These are phyloP conservation scores for Calliopsis andreniformis DNA, from an alignment of 1,140 invertebrate genomes.

Conservation along the genomic window DNA sequence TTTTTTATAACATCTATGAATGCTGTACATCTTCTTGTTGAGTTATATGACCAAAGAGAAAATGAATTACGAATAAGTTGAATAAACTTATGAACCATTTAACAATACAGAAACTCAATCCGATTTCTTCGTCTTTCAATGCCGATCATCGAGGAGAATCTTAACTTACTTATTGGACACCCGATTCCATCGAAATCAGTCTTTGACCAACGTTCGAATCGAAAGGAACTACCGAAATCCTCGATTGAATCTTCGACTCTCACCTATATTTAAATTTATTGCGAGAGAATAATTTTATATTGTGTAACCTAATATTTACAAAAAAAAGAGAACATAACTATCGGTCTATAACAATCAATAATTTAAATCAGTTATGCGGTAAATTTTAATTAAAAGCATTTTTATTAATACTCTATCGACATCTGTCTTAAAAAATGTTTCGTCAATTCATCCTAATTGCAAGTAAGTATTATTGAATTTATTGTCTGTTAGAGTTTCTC, in stretches of 20 bases:
- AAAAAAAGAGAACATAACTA: no score
- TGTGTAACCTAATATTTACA: no score
- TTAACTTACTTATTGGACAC: slow-evolving; percentile 12
- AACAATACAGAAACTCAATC: slow-evolving; percentile 2
- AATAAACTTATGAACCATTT: not conserved
- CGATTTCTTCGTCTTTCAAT: slow-evolving; percentile 16
- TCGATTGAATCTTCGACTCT: not conserved
- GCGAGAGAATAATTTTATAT: no score
- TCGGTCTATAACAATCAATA: not conserved
- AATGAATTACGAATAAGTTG: no score
- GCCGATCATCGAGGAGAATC: slow-evolving; percentile 14
- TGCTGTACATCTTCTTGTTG: no score
- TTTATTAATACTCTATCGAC: not conserved
- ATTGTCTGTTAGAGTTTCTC: no score
- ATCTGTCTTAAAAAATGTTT: not conserved
- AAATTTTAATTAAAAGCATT: not conserved
- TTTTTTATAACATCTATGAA: no score
- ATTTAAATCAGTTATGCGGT: not conserved
- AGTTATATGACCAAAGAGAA: no score
- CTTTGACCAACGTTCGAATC: slow-evolving; percentile 26
- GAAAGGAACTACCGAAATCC: slow-evolving; percentile 35
- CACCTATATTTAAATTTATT: no score
- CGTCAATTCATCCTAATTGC: not conserved
- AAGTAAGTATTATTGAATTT: slow-evolving; percentile 1
- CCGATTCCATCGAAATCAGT: slow-evolving; percentile 32